Evolutionary conservation across 2,888 invertebrate genomes (phyloP), one percentile per base, ranked within the genome.

Genomic region (Lycocerus yunnanus): DNA sequence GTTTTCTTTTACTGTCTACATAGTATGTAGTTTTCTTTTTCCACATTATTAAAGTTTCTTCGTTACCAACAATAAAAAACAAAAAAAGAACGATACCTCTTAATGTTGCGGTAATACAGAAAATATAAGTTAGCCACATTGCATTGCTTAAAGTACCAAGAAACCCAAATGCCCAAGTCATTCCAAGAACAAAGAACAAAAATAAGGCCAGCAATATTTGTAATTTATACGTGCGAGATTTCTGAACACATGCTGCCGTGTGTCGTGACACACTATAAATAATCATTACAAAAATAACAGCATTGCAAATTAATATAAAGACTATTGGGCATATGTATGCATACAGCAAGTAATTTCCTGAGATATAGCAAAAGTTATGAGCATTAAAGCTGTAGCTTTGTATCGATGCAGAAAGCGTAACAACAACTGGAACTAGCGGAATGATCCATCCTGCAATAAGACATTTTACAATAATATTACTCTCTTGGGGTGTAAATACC

Each of bases 391-490:
- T 58, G 15, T 75, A 75, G 58, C 67, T 75, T 10, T 61, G 14
- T 5, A 66, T 11, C 6, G 72, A 72, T 8, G 67, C 24, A 8
- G 15, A 13, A 16, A 72, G 5, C 9, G 58, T 63, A 18, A 88
- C 80, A 4, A 88, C 87, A 13, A 91, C 87, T 0, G 90, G 85
- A 21, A 89, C 86, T 69, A 88, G 84, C 0, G 90, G 90, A 15
- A 86, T 81, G 60, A 91, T 89, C 91, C 92, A 92, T 4, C 91
- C 90, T 78, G 91, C 89, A 0, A 90, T 85, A 1, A 89, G 88
- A 0, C 91, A 90, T 79, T 91, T 89, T 70, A 91, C 81, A 68
- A 92, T 84, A 82, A 92, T 91, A 68, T 90, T 88, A 0, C 90
- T 89, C n/a, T 88, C 86, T 59, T 88, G 89, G 24, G 89, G 87